Conservation (phyloP, 2,888 invertebrate species). For the Xestia sexstrigata region DNA sequence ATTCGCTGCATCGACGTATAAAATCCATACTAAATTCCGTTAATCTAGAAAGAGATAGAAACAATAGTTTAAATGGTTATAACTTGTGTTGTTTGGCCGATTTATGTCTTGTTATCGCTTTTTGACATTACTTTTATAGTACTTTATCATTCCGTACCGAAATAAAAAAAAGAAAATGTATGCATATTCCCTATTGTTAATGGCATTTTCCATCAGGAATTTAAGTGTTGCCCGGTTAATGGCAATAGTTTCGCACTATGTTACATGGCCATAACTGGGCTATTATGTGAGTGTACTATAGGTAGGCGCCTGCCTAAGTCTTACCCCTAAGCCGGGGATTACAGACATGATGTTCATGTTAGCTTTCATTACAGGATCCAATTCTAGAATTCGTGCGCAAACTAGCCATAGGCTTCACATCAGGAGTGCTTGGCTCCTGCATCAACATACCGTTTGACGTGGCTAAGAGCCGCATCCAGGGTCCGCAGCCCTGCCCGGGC, state of each 20-base stretch:
- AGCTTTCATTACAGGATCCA: constrained; percentile 90
- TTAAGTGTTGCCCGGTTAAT: background rate
- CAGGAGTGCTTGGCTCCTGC: constrained; percentile 96
- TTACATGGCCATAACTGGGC: background rate
- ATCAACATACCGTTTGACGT: constrained; percentile 99
- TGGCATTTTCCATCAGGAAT: background rate
- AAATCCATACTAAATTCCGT: no score
- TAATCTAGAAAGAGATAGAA: no score
- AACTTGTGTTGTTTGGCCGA: no score
- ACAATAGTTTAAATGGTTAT: no score
- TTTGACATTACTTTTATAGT: no score
- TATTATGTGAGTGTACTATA: background rate
- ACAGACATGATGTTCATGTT: background rate
- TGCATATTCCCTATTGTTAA: no score
- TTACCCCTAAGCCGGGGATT: background rate
- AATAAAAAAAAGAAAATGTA: no score
- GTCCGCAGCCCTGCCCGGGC: constrained; percentile 94
- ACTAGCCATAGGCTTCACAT: constrained; percentile 95
- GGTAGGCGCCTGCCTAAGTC: background rate
- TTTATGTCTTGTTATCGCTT: no score
- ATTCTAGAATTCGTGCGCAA: constrained; percentile 93
- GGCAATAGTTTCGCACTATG: background rate
- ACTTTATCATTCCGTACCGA: no score
- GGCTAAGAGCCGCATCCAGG: constrained; percentile 98
- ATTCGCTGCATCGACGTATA: no score